A percentile compares a stretch with the other conserved stretches of the same genome.
phyloP scores from a whole-genome alignment of 2,113 vertebrate genomes.

The Vidua macroura region DNA sequence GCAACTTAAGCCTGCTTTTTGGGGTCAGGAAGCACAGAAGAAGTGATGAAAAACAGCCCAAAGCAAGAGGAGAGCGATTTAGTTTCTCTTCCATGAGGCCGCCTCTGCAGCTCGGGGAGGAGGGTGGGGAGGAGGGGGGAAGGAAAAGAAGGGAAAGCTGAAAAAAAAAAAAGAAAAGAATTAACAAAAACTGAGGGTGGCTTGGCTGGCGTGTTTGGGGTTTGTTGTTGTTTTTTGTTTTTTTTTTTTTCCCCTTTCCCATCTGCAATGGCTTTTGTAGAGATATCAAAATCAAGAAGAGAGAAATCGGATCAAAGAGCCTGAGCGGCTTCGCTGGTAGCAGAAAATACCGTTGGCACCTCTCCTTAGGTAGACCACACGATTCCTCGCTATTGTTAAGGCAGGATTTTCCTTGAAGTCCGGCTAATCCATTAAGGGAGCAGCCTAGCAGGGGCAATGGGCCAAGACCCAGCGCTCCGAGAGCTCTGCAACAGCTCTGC shows the following conservation, averaged over 20 bases:
- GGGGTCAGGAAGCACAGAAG: conserved; percentile 46
- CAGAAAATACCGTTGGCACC: conserved; percentile 14
- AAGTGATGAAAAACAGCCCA: conserved; percentile 61
- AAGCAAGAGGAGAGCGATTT: conserved; percentile 37
- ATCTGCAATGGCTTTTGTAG: conserved; percentile 15
- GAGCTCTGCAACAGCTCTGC: background rate
- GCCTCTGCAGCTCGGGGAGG: background rate
- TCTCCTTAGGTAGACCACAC: background rate
- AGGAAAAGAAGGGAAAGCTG: background rate
- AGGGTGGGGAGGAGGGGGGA: too few species aligned
- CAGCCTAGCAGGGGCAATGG: background rate
- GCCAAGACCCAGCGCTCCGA: background rate
- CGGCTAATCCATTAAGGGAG: conserved; percentile 42
- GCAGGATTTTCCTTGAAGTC: conserved; percentile 55
- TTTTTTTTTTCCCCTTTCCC: background rate
- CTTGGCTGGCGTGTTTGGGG: background rate
- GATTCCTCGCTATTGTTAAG: background rate
- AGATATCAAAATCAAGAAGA: conserved; percentile 43
- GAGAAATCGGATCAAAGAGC: conserved; percentile 35
- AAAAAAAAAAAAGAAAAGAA: background rate
- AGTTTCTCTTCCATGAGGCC: conserved; percentile 25
- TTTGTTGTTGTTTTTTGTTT: too few species aligned
- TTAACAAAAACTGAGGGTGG: background rate
- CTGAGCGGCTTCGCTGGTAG: background rate
- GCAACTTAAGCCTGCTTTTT: conserved; percentile 37